These are phyloP conservation scores for Xiphorhynchus erythropygius DNA, from an alignment of 2,797 vertebrate species.

Conservation along the genomic window DNA sequence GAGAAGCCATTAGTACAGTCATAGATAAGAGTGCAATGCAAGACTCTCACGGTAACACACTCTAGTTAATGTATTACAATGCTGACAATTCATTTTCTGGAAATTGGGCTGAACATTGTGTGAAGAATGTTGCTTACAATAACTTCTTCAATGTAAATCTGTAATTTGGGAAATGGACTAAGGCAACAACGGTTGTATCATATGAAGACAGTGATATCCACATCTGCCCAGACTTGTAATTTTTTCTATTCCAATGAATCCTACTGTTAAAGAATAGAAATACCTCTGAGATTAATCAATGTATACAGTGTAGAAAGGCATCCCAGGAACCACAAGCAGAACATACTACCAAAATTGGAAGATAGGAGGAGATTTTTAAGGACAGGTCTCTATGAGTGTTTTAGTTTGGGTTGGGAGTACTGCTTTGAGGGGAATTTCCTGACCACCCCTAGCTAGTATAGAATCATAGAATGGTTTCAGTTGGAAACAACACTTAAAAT, in stretches of 20 bases:
- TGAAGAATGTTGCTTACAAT: not conserved
- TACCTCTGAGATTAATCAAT: not conserved
- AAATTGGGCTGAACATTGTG: not conserved
- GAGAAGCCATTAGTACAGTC: not conserved
- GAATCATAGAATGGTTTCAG: not conserved
- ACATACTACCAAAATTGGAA: not conserved
- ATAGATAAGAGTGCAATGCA: not conserved
- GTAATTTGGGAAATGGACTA: not conserved
- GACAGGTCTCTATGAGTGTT: not conserved
- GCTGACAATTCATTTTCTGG: not conserved
- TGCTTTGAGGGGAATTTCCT: not conserved
- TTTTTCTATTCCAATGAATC: not conserved
- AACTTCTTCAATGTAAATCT: not conserved
- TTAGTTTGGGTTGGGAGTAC: not conserved
- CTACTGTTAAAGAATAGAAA: not conserved
- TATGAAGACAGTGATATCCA: not conserved
- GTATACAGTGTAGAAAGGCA: not conserved
- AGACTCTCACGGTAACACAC: not conserved
- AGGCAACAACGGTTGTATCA: not conserved
- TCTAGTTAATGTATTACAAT: not conserved
- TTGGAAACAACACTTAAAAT: not conserved
- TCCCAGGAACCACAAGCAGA: not conserved
- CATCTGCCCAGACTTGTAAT: not conserved
- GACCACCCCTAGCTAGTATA: rapidly evolving
- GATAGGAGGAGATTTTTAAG: not conserved